Evolutionary conservation across 2,797 vertebrate species (phyloP).

Genomic region (Ambastaia sidthimunki): DNA sequence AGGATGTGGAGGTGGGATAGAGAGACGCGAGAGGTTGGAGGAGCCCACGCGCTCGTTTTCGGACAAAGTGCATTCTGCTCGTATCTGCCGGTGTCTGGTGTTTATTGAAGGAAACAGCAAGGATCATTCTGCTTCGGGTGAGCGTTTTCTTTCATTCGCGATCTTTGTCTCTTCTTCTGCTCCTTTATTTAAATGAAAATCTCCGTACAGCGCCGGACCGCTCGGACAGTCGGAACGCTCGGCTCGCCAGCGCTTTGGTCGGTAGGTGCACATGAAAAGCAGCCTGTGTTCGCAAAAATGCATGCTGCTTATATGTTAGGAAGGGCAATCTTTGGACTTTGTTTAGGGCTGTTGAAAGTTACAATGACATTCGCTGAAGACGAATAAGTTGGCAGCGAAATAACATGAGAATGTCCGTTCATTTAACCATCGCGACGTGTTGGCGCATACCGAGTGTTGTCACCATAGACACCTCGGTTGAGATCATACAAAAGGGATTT

Average conservation of each 20-base stretch:
- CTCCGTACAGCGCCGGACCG: conserved; percentile 67
- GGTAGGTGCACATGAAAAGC: conserved; percentile 68
- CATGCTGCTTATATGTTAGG: conserved; percentile 55
- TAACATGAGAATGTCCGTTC: conserved; percentile 70
- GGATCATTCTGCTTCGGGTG: conserved; percentile 48
- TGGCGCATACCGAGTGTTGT: conserved; percentile 80
- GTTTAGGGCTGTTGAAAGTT: conserved; percentile 68
- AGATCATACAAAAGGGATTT: conserved; percentile 88
- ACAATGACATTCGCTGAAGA: conserved; percentile 62
- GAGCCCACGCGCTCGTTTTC: conserved; percentile 66
- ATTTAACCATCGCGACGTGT: conserved; percentile 78
- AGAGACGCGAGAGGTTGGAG: conserved; percentile 78
- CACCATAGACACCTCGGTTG: conserved; percentile 75
- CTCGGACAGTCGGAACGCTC: conserved; percentile 75
- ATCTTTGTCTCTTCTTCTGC: conserved; percentile 49
- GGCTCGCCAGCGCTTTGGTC: conserved; percentile 72
- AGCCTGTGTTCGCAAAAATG: conserved; percentile 65
- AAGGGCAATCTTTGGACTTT: conserved; percentile 59
- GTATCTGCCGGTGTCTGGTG: conserved; percentile 61
- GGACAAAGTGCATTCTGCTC: conserved; percentile 67
- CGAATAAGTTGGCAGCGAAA: conserved; percentile 59
- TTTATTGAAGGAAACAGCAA: conserved; percentile 46
- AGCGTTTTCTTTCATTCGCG: conserved; percentile 42
- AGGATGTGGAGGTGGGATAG: conserved; percentile 91
- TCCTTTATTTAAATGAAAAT: conserved; percentile 62